phyloP scores from a whole-genome alignment of 2,797 vertebrate species.

The Scolopax rusticola region DNA sequence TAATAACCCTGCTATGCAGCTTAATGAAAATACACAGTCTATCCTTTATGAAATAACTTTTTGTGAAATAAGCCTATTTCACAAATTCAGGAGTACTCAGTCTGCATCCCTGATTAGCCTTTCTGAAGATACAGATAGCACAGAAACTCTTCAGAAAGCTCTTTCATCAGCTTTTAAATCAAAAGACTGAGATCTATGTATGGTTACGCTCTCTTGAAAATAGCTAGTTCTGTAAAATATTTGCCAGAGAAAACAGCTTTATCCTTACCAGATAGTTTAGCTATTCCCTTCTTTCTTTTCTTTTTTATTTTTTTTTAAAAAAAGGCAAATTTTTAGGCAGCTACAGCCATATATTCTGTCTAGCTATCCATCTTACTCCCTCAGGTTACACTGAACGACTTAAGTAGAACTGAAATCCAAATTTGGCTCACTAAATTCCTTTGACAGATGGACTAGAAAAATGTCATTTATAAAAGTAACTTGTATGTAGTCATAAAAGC shows the following conservation, averaged over 20 bases:
- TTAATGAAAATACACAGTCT: background rate
- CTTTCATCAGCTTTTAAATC: background rate
- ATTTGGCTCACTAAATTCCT: background rate
- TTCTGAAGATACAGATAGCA: background rate
- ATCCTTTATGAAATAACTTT: background rate
- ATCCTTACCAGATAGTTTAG: background rate
- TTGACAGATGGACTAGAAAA: background rate
- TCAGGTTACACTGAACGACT: background rate
- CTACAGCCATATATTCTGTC: background rate
- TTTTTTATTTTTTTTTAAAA: background rate
- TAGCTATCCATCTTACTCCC: background rate
- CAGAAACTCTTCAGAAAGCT: background rate
- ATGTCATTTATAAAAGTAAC: background rate
- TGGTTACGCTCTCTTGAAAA: background rate
- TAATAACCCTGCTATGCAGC: background rate
- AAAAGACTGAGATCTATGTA: background rate
- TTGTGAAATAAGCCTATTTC: background rate
- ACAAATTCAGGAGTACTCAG: background rate
- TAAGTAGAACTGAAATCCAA: background rate
- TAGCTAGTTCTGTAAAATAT: background rate
- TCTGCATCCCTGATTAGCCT: background rate
- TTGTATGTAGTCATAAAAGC: background rate
- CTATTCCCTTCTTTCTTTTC: background rate
- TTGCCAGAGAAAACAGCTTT: background rate
- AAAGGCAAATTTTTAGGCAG: background rate